These are phyloP conservation scores for Steinernema feltiae DNA, from an alignment of 1,140 invertebrate species.

Conservation along the genomic window DNA sequence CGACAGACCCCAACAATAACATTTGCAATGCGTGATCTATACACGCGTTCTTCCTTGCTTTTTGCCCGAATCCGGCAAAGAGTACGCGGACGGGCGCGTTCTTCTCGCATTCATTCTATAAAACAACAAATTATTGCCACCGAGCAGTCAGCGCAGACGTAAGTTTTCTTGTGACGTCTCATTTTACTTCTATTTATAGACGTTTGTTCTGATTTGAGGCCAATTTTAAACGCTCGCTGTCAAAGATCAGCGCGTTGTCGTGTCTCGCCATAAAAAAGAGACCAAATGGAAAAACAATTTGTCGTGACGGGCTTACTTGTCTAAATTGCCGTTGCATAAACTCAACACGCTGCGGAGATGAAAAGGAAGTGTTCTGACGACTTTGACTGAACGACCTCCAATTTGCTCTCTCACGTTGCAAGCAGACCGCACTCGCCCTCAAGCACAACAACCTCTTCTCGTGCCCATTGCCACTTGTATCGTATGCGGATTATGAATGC, in stretches of 20 bases:
- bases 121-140: not conserved
- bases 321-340: not conserved
- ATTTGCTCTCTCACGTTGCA: too few species aligned
- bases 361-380: not conserved
- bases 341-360: not conserved
- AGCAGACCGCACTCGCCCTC: too few species aligned
- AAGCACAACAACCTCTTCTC: too few species aligned
- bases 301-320: not conserved
- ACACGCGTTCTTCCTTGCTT: not conserved
- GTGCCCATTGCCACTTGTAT: too few species aligned
- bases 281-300: not conserved
- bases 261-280: too few species aligned
- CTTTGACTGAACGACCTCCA: not conserved
- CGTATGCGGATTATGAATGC: not conserved
- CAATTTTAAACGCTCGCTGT: too few species aligned
- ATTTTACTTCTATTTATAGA: not conserved
- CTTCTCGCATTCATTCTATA: not conserved
- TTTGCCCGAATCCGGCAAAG: not conserved
- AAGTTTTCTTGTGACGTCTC: not conserved
- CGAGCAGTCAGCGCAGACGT: not conserved
- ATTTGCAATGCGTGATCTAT: not conserved
- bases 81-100: not conserved
- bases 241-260: too few species aligned
- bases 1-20: not conserved
- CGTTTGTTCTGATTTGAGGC: too few species aligned